Evolutionary conservation across 2,888 invertebrate species (phyloP).

Genomic region (Calameuta idolon): DNA sequence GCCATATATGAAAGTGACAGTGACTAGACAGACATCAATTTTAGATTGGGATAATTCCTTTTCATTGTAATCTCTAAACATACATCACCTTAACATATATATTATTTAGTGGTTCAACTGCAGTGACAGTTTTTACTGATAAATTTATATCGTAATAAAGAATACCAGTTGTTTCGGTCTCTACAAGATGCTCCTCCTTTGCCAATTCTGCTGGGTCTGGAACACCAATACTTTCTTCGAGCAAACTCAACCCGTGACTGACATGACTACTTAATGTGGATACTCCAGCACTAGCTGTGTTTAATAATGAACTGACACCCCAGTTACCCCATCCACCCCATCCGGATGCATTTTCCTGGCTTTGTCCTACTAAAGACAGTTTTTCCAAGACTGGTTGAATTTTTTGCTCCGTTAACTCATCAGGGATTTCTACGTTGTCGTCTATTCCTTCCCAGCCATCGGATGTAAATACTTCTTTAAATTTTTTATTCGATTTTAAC

Average conservation of each 20-base stretch:
- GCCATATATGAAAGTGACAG: not conserved
- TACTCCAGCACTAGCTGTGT: constrained; percentile 81
- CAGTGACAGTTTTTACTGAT: too few species aligned
- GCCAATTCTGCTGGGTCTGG: constrained; percentile 86
- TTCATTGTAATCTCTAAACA: not conserved
- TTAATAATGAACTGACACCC: constrained; percentile 81
- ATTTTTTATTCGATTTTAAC: constrained; percentile 58
- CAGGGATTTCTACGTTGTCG: constrained; percentile 52
- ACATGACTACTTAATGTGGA: constrained; percentile 84
- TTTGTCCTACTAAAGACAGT: constrained; percentile 56
- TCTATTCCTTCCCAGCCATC: constrained; percentile 67
- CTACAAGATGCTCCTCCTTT: constrained; percentile 45
- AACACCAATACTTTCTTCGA: constrained; percentile 86
- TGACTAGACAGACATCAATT: not conserved
- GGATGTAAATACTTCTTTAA: constrained; percentile 57
- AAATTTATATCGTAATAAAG: not conserved
- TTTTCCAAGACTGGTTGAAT: constrained; percentile 55
- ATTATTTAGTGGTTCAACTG: too few species aligned
- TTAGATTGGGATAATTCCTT: not conserved
- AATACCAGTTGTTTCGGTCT: constrained; percentile 12
- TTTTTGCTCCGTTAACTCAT: constrained; percentile 57
- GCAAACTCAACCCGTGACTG: constrained; percentile 82
- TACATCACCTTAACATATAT: too few species aligned
- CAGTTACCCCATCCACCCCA: constrained; percentile 80
- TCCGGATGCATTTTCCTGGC: constrained; percentile 32